phyloP scores from a whole-genome alignment of 2,888 invertebrate genomes.

The Stenotaenia linearis region DNA sequence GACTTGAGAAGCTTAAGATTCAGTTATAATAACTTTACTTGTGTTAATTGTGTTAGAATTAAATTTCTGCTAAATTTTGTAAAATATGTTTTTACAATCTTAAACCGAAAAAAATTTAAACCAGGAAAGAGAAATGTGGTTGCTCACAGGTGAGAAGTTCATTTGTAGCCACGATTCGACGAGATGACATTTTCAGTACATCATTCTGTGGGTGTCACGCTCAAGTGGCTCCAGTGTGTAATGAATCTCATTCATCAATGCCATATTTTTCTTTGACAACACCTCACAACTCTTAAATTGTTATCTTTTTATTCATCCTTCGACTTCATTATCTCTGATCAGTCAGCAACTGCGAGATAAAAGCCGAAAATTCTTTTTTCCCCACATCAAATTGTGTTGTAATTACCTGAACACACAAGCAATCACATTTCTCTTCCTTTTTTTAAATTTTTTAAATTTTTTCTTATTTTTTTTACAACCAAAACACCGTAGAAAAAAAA shows the following conservation, averaged over 20 bases:
- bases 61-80: too few relatives aligned
- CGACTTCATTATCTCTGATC: background rate
- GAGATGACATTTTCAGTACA: background rate
- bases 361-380: background rate
- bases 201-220: background rate
- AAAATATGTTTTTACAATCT: too few relatives aligned
- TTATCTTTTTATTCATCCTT: background rate
- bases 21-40: too few relatives aligned
- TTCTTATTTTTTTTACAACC: too few relatives aligned
- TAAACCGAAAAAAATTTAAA: background rate
- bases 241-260: constrained; percentile 20
- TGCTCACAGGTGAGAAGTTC: background rate
- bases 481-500: background rate
- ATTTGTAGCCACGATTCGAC: background rate
- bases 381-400: background rate
- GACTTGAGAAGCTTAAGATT: too few relatives aligned
- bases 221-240: background rate
- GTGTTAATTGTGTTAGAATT: too few relatives aligned
- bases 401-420: background rate
- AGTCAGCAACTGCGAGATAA: background rate
- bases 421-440: background rate
- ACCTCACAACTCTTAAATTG: background rate
- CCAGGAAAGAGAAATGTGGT: background rate
- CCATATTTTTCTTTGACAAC: background rate
- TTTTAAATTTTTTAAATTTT: too few relatives aligned